Conservation (phyloP, 2,797 vertebrate genomes). For the Chrysocyon brachyurus region DNA sequence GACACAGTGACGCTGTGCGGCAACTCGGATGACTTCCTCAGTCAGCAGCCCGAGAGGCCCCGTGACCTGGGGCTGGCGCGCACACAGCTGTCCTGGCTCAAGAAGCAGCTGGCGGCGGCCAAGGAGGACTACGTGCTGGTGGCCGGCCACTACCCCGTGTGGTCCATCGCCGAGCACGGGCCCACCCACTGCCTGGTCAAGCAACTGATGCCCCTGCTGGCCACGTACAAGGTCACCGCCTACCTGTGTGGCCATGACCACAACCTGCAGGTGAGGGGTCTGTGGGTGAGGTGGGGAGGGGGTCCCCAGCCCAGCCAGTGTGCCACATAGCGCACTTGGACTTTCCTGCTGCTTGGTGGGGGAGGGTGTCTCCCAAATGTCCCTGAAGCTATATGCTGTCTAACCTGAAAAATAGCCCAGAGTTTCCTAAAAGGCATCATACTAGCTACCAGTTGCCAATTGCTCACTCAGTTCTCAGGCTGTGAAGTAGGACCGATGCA, state of each 20-base stretch:
- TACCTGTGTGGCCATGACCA: conserved; percentile 97
- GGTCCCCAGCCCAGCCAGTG: not conserved
- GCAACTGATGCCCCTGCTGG: conserved; percentile 91
- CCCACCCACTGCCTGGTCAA: conserved; percentile 93
- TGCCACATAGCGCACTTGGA: not conserved
- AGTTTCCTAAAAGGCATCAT: not conserved
- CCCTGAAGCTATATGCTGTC: not conserved
- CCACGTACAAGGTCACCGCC: conserved; percentile 92
- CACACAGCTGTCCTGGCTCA: conserved; percentile 93
- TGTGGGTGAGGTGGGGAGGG: not conserved
- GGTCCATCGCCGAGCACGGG: conserved; percentile 96
- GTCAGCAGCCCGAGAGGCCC: conserved; percentile 89
- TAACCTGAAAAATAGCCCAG: not conserved
- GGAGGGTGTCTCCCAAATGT: not conserved
- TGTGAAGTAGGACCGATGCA: not conserved
- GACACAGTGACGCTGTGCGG: conserved; percentile 96
- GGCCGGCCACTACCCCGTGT: conserved; percentile 96
- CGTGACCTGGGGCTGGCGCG: conserved; percentile 83
- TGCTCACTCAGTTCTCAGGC: not conserved
- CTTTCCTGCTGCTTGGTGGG: not conserved
- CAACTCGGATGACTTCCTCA: conserved; percentile 91
- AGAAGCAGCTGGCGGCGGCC: conserved; percentile 90
- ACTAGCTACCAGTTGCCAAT: not conserved
- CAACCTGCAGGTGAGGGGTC: conserved; percentile 94
- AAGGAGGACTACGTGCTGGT: conserved; percentile 94